Percentiles rank a stretch among this genome's conserved stretches.
These are phyloP conservation scores for Ophiothrix spiculata DNA, from an alignment of 35 echinoderm and acorn worm genomes.

Conservation along the genomic window DNA sequence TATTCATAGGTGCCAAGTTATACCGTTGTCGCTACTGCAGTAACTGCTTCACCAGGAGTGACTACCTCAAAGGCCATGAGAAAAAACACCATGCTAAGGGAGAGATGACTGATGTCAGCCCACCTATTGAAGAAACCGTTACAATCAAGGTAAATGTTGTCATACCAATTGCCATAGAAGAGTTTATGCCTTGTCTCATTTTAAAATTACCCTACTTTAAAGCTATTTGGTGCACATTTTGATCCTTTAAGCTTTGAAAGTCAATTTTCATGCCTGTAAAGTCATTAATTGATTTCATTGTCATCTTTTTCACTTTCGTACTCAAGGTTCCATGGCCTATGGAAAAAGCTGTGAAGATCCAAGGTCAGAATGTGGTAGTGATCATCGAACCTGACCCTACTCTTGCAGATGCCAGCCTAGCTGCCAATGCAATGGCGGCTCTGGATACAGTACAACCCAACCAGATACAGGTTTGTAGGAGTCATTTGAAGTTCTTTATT, in stretches of 20 bases:
- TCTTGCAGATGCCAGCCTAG: conserved; percentile 52
- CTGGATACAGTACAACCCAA: conserved; percentile 73
- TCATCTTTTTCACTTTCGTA: too few relatives aligned
- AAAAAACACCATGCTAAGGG: conserved; percentile 86
- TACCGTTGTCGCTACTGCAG: conserved; percentile 81
- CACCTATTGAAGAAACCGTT: conserved; percentile 92
- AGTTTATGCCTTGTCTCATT: too few relatives aligned
- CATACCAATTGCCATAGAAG: too few relatives aligned
- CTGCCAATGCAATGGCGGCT: conserved; percentile 78
- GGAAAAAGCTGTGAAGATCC: conserved; percentile 93
- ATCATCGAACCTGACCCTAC: conserved; percentile 95
- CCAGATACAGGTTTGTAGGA: too few relatives aligned
- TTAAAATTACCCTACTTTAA: too few relatives aligned
- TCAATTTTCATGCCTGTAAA: too few relatives aligned
- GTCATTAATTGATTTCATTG: too few relatives aligned
- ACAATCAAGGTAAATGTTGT: conserved; percentile 99
- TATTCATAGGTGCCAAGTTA: conserved; percentile 96
- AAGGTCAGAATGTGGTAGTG: conserved; percentile 96
- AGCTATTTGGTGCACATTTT: too few relatives aligned
- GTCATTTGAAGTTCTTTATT: neutral
- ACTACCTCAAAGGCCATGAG: conserved; percentile 95
- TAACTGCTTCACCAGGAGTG: conserved; percentile 95
- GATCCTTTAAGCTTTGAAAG: too few relatives aligned
- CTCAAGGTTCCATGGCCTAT: conserved; percentile 96
- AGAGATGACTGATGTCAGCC: conserved; percentile 57